These are phyloP conservation scores for Tupaia tana DNA, from an alignment of 2,113 vertebrate genomes.

Conservation along the genomic window DNA sequence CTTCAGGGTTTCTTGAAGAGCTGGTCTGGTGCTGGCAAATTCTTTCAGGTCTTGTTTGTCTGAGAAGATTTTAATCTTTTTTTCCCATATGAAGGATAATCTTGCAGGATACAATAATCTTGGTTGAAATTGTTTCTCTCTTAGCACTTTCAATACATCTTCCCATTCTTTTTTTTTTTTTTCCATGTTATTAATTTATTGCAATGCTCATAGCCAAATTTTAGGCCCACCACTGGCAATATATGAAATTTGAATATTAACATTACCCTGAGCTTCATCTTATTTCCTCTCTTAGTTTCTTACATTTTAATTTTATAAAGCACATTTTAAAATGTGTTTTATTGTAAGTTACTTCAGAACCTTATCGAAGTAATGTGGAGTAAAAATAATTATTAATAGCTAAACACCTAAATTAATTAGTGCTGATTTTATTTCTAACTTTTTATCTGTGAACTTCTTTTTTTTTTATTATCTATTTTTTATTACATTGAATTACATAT, in stretches of 20 bases:
- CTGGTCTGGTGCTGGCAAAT: no score
- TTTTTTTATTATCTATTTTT: no score
- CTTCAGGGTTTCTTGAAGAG: no score
- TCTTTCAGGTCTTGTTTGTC: no score
- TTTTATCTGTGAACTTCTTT: neutral
- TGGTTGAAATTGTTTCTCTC: no score
- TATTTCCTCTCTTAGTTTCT: constrained; percentile 2
- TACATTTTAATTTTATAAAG: neutral
- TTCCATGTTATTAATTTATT: constrained; percentile 13
- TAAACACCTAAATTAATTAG: constrained; percentile 1
- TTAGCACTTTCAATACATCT: no score
- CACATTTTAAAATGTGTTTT: neutral
- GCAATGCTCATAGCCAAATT: neutral
- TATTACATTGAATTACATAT: no score
- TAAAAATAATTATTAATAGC: neutral
- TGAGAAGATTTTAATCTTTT: no score
- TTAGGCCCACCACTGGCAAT: neutral
- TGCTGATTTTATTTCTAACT: constrained; percentile 41
- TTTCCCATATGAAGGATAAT: no score
- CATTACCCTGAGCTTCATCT: neutral
- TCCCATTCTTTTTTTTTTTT: no score
- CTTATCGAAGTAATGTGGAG: neutral
- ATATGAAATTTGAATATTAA: constrained; percentile 4
- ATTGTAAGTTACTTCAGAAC: neutral
- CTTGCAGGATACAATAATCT: no score